phyloP scores from a whole-genome alignment of 1,140 invertebrate species.

The Camponotus pennsylvanicus region DNA sequence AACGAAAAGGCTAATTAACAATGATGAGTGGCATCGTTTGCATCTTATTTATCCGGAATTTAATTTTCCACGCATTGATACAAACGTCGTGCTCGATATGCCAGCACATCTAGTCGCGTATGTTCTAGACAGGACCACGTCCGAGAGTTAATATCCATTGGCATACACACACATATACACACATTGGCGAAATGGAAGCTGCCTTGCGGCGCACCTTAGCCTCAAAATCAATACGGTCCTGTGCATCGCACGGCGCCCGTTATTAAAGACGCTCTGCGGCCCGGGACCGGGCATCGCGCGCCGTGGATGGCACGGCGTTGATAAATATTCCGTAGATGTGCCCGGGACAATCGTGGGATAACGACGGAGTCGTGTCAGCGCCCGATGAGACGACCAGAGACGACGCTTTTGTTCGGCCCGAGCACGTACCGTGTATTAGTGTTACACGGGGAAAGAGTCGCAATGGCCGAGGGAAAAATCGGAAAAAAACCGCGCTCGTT shows the following conservation, averaged over 20 bases:
- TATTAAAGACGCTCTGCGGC: conserved; percentile 69
- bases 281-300: conserved; percentile 28
- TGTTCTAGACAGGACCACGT: conserved; percentile 34
- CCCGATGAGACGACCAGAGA: conserved; percentile 56
- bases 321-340: conserved; percentile 74
- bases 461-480: conserved; percentile 64
- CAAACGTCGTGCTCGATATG: conserved; percentile 25
- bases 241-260: conserved; percentile 66
- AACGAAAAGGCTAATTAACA: neutral
- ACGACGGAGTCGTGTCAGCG: conserved; percentile 65
- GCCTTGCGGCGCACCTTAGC: conserved; percentile 63
- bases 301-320: conserved; percentile 58
- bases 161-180: conserved; percentile 27
- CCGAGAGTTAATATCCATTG: conserved; percentile 72
- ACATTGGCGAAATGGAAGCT: conserved; percentile 55
- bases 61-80: conserved; percentile 46
- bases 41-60: conserved; percentile 19
- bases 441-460: conserved; percentile 57
- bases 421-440: conserved; percentile 66
- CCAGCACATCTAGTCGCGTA: neutral
- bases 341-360: conserved; percentile 69
- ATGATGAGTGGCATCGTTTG: neutral
- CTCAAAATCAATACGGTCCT: conserved; percentile 73
- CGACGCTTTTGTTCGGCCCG: conserved; percentile 65
- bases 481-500: conserved; percentile 35